Evolutionary conservation across 2,888 invertebrate genomes (phyloP).

Genomic region (Phorcus lineatus): DNA sequence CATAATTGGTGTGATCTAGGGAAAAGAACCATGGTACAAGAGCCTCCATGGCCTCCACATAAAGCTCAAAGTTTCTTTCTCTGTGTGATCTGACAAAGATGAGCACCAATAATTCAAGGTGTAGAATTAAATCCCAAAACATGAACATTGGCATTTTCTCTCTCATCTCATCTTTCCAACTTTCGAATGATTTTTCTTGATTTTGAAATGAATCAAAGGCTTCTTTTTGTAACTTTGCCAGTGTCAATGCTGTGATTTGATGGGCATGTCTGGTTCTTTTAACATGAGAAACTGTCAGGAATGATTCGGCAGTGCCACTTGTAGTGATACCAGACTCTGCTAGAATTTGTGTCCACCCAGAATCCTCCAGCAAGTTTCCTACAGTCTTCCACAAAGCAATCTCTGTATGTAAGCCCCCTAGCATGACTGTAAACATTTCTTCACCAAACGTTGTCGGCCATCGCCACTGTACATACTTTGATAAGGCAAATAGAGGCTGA

Average conservation of each 20-base stretch:
- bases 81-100: constrained; percentile 12
- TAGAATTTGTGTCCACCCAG: constrained; percentile 30
- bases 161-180: too few relatives aligned
- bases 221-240: too few relatives aligned
- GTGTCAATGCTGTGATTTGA: too few relatives aligned
- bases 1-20: constrained; percentile 35
- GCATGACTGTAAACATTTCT: constrained; percentile 1
- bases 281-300: too few relatives aligned
- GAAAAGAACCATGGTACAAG: constrained; percentile 40
- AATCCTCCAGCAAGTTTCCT: constrained; percentile 9
- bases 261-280: too few relatives aligned
- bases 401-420: constrained; percentile 27
- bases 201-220: too few relatives aligned
- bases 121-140: too few relatives aligned
- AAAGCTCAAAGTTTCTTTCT: constrained; percentile 21
- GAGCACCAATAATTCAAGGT: too few relatives aligned
- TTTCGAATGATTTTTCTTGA: too few relatives aligned
- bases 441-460: constrained; percentile 30
- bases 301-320: too few relatives aligned
- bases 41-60: constrained; percentile 34
- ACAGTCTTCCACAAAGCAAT: constrained; percentile 21
- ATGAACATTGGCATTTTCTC: too few relatives aligned
- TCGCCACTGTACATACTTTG: constrained; percentile 31
- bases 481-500: constrained; percentile 27
- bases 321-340: constrained; percentile 6